phyloP scores from a whole-genome alignment of 2,113 vertebrate species.

The Sula dactylatra region DNA sequence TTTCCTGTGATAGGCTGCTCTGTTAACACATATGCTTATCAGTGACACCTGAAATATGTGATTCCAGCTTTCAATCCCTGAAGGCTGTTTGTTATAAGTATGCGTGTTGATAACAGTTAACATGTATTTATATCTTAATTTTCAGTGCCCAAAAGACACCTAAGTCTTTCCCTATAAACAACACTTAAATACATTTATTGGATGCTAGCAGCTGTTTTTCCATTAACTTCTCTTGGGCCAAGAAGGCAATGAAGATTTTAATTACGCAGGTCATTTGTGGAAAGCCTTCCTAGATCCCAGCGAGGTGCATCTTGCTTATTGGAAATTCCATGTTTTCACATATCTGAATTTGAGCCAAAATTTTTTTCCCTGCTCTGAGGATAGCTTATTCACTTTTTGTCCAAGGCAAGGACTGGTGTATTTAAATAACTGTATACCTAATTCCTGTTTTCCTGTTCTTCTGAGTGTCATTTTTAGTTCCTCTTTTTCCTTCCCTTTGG shows the following conservation, averaged over 20 bases:
- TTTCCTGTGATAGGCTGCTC: background rate
- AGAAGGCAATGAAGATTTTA: conserved; percentile 14
- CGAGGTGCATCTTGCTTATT: accelerated
- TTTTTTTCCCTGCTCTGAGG: background rate
- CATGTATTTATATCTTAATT: background rate
- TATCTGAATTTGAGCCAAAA: background rate
- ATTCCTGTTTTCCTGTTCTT: background rate
- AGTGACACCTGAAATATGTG: background rate
- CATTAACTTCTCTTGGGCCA: background rate
- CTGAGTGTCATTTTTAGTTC: background rate
- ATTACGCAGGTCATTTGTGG: background rate
- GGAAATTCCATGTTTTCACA: background rate
- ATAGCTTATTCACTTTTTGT: background rate
- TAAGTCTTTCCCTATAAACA: background rate
- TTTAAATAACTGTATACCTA: background rate
- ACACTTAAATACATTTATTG: background rate
- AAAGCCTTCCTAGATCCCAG: background rate
- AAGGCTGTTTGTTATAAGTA: background rate
- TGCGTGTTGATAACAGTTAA: background rate
- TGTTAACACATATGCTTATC: background rate
- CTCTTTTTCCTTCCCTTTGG: background rate
- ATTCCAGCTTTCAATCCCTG: background rate
- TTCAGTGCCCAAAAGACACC: background rate
- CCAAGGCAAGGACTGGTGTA: background rate
- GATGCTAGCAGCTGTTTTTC: background rate